A percentile compares a stretch with the other conserved stretches of the same genome.
Conservation (phyloP, 2,888 invertebrate genomes). For the Aphrophora alni region DNA sequence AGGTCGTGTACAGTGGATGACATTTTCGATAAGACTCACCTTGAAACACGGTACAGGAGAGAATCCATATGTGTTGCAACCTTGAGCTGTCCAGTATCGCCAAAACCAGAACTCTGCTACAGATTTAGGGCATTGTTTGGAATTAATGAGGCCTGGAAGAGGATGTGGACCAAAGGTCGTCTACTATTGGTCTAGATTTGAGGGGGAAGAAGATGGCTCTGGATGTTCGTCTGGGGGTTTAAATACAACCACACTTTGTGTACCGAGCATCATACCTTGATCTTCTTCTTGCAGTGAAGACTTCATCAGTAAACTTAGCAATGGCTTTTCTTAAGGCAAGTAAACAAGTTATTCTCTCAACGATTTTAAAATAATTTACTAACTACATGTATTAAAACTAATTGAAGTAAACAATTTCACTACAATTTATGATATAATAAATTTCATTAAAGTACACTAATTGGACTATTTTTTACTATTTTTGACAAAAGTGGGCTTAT, state of each 20-base stretch:
- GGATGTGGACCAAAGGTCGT: background rate
- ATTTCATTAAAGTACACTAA: background rate
- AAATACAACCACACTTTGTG: background rate
- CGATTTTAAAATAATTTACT: background rate
- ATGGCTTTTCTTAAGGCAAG: conserved; percentile 1
- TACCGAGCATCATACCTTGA: background rate
- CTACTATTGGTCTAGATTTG: conserved; percentile 5
- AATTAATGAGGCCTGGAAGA: conserved; percentile 1
- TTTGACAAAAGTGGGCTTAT: too few relatives aligned
- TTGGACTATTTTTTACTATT: too few relatives aligned
- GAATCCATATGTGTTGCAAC: background rate
- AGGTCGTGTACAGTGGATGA: background rate
- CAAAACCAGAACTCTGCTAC: conserved; percentile 1
- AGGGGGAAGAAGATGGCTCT: background rate
- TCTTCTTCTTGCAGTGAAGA: background rate
- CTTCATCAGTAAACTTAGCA: background rate
- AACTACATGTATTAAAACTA: background rate
- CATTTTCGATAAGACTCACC: background rate
- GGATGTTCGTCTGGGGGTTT: background rate
- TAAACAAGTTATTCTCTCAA: background rate
- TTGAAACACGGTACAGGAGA: background rate
- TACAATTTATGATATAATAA: background rate
- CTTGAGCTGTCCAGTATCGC: background rate
- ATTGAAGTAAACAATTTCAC: background rate
- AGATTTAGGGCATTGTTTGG: conserved; percentile 3